Percentiles rank a stretch among this genome's conserved stretches.
Conservation (phyloP, 2,888 invertebrate species). For the Siphlonurus alternatus region DNA sequence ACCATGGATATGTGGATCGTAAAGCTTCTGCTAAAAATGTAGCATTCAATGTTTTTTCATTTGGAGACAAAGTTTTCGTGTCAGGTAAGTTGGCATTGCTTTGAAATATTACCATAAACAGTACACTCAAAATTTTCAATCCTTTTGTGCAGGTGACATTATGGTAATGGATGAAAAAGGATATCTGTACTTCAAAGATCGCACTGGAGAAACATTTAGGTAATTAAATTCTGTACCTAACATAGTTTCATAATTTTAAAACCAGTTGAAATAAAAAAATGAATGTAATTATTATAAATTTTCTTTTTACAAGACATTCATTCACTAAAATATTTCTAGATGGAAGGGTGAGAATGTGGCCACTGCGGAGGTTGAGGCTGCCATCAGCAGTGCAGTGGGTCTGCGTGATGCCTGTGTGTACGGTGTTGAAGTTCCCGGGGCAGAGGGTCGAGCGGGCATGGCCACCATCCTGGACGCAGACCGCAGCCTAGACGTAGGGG, state of each 20-base stretch:
- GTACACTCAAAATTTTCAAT: neutral
- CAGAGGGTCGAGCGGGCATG: constrained; percentile 87
- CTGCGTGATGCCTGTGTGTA: constrained; percentile 36
- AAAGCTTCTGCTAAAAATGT: constrained; percentile 46
- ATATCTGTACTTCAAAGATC: constrained; percentile 44
- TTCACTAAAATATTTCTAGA: no score
- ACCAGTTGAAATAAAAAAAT: neutral
- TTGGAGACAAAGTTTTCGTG: constrained; percentile 45
- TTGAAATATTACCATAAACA: no score
- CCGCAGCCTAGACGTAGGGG: constrained; percentile 36
- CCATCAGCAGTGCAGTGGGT: constrained; percentile 34
- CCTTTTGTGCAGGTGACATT: constrained; percentile 31
- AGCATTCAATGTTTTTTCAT: constrained; percentile 40
- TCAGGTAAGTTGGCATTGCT: no score
- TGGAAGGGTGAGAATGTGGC: constrained; percentile 55
- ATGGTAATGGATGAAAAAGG: constrained; percentile 43
- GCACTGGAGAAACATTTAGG: constrained; percentile 44
- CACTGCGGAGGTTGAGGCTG: constrained; percentile 46
- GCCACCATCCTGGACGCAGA: constrained; percentile 65
- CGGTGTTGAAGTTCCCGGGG: constrained; percentile 53
- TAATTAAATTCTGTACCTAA: no score
- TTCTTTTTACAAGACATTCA: no score
- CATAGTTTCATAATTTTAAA: no score
- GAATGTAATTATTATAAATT: no score
- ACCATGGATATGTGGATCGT: constrained; percentile 47